Evolutionary conservation across 1,140 invertebrate genomes (phyloP), one percentile per base, ranked within the genome.

Genomic region (Varroa destructor): DNA sequence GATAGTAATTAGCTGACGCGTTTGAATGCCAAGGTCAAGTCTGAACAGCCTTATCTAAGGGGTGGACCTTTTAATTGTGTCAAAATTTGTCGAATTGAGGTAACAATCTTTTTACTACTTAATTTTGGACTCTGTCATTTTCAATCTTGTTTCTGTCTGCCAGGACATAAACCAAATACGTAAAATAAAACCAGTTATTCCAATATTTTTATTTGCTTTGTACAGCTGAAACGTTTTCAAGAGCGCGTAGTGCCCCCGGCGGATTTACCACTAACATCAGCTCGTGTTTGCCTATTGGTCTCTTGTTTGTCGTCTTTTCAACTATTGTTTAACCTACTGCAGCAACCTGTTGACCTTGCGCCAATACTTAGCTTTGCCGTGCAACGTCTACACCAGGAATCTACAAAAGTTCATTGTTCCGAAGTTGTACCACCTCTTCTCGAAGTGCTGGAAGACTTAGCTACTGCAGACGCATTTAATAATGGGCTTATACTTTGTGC

Each of bases 161-260:
- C 25, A 25, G 25, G 25, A 25, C 25, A 25, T 25, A 25, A 25
- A 25, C 25, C 25, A 25, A 25, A 25, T 25, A 25, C 25, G 25
- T 25, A 25, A 25, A 25, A 25, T 25, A 25, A 25, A 25, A 25
- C 25, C 25, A 25, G 25, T 25, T 25, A 25, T 25, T 25, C 25
- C 25, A 25, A 25, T 25, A 25, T 25, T 25, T 25, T 25, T 25
- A 3, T 51, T 36, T 12, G 6, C 37, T 67, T 25, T 67, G 5
- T 46, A 37, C 37, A 67, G 61, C 61, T 67, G 61, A 67, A 67
- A 37, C 61, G 61, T 12, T 67, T 67, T 46, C 40, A 46, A 8
- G 61, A 67, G 14, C 40, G 40, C 61, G 61, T 46, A 2, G 3
- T 67, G 2, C 61, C 61, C 12, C 40, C 40, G 1, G 40, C 40